A percentile compares a stretch with the other conserved stretches of the same genome.
Evolutionary conservation across 2,888 invertebrate species (phyloP).

Genomic region (Drosophila picticornis): DNA sequence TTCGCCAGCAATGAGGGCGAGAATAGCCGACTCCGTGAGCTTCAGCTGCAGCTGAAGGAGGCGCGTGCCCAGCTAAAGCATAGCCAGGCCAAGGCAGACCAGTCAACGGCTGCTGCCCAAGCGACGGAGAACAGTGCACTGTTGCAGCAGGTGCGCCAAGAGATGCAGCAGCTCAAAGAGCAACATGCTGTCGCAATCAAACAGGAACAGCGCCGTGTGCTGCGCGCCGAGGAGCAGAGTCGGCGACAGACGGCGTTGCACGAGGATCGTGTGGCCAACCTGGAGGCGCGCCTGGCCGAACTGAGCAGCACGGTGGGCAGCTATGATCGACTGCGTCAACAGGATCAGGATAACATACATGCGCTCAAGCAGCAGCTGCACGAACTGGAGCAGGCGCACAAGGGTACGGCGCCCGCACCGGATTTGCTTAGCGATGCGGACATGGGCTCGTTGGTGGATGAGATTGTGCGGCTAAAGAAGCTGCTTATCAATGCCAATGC

Average conservation of each 20-base stretch:
- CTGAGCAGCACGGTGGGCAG: conserved; percentile 91
- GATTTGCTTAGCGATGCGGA: conserved; percentile 84
- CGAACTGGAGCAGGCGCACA: conserved; percentile 66
- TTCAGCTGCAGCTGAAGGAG: conserved; percentile 88
- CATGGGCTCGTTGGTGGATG: conserved; percentile 87
- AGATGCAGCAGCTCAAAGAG: conserved; percentile 90
- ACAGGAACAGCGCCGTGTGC: conserved; percentile 90
- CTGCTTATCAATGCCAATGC: conserved; percentile 88
- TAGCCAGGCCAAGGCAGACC: conserved; percentile 85
- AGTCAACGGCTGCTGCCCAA: conserved; percentile 79
- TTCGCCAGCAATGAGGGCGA: conserved; percentile 83
- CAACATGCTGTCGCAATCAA: conserved; percentile 90
- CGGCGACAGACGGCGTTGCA: conserved; percentile 89
- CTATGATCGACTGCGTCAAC: conserved; percentile 90
- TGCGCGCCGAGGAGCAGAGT: conserved; percentile 90
- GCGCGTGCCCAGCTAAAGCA: conserved; percentile 88
- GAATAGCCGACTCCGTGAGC: conserved; percentile 85
- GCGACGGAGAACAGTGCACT: conserved; percentile 83
- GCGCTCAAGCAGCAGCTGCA: conserved; percentile 85
- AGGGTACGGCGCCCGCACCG: conserved; percentile 19
- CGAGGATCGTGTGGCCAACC: conserved; percentile 91
- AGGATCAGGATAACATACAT: conserved; percentile 91
- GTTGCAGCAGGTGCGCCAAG: conserved; percentile 89
- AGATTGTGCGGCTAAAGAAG: conserved; percentile 88
- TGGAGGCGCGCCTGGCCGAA: conserved; percentile 92